Evolutionary conservation across 1,140 invertebrate genomes (phyloP), one percentile per base, ranked within the genome.

Genomic region (Augochlora pura): DNA sequence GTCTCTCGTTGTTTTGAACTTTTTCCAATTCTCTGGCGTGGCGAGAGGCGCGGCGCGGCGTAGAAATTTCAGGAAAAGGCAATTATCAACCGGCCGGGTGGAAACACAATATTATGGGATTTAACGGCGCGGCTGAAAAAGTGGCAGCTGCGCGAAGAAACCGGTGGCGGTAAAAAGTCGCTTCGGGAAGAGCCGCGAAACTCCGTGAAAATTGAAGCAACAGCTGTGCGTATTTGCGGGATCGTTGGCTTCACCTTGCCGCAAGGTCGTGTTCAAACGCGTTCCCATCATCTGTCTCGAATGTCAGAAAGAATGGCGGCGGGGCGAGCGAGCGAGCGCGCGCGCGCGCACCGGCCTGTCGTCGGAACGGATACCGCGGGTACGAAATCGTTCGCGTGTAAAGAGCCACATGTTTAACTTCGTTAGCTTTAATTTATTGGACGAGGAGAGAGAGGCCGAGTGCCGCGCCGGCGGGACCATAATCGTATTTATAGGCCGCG

Each of bases 211-310:
- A 78, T 72, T 46, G 76, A 72, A 78, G 60, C 76, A 69, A 78
- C 76, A 78, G 76, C 60, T 64, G 60, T 16, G 68, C 67, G 59
- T 71, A 67, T 77, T 78, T 78, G 68, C 76, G 27, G 60, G 76
- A 78, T 72, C 76, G 76, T 72, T 72, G 60, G 68, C 76, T 78
- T 54, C 60, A 64, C 46, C 54, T 78, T 72, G 68, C 76, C 60
- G 38, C 76, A 78, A 78, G 76, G 76, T 69, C 76, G 67, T 25
- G 67, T 72, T 78, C 32, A 64, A 78, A 78, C 76, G 69, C 76
- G 42, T 78, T 78, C 76, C 60, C 68, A 54, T 78, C 68, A 71
- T 64, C 76, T 64, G 68, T 78, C 76, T 78, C 49, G 38, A 16
- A 70, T 64, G 76, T 78, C 76, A 57, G 46, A 72, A 62, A 16